Percentiles rank a stretch among this genome's conserved stretches.
phyloP scores from a whole-genome alignment of 2,888 invertebrate species.

The Sarcophaga caerulescens region DNA sequence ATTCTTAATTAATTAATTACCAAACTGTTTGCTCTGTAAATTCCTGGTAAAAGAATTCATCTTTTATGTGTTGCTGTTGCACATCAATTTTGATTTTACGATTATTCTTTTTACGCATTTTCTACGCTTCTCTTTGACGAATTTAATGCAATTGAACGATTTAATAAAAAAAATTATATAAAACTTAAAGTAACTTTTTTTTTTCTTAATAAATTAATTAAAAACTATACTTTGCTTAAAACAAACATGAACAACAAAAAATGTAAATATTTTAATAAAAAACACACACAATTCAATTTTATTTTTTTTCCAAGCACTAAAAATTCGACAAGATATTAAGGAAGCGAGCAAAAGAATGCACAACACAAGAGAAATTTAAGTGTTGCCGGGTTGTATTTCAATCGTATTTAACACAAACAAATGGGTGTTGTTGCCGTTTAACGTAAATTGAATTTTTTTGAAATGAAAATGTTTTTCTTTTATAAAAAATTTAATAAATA shows the following conservation, averaged over 20 bases:
- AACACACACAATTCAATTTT: constrained; percentile 45
- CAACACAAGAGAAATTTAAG: not conserved
- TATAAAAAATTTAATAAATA: too few species aligned
- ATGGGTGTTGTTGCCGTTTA: not conserved
- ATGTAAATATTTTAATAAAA: not conserved
- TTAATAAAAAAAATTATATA: not conserved
- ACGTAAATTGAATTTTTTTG: not conserved
- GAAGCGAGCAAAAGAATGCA: constrained; percentile 11
- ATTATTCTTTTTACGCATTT: constrained; percentile 66
- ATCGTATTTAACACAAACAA: constrained; percentile 3
- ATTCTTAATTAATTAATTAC: not conserved
- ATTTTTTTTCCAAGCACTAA: not conserved
- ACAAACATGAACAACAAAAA: constrained; percentile 7
- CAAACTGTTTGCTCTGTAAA: not conserved
- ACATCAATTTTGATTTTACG: constrained; percentile 56
- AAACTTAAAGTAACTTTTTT: not conserved
- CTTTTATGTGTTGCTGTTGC: constrained; percentile 42
- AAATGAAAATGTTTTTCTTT: too few species aligned
- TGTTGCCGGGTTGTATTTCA: constrained; percentile 40
- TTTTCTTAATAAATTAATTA: constrained; percentile 9
- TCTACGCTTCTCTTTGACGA: too few species aligned
- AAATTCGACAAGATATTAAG: constrained; percentile 16
- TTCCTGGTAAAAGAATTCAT: constrained; percentile 34
- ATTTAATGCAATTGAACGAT: not conserved
- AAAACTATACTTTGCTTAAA: not conserved